These are phyloP conservation scores for Ochotona curzoniae DNA, from an alignment of 2,113 vertebrate genomes.

Conservation along the genomic window DNA sequence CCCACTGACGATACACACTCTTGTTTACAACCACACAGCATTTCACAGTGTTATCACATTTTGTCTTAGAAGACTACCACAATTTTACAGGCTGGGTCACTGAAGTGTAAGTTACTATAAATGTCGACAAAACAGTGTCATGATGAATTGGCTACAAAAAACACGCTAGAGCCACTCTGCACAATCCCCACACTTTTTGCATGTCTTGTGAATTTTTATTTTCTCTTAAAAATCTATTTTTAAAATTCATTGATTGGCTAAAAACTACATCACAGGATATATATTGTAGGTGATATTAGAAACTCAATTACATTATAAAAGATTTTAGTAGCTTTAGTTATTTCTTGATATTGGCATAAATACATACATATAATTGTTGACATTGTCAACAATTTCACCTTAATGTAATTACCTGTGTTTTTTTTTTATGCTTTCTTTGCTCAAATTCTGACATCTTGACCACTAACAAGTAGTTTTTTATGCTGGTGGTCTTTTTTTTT, in stretches of 20 bases:
- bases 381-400: not conserved
- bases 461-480: not conserved
- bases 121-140: not conserved
- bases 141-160: not conserved
- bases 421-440: not conserved
- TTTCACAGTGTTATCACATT: slow-evolving; percentile 51
- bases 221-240: not conserved
- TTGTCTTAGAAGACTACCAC: not conserved
- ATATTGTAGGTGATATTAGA: not conserved
- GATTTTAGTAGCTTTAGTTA: not conserved
- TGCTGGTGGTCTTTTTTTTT: not conserved
- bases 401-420: not conserved
- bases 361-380: not conserved
- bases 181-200: not conserved
- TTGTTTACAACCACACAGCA: slow-evolving; percentile 38
- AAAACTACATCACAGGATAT: not conserved
- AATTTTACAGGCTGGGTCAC: not conserved
- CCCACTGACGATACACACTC: not conserved
- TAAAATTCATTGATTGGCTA: not conserved
- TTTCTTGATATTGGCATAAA: not conserved
- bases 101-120: slow-evolving; percentile 39
- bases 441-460: not conserved
- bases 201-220: slow-evolving; percentile 18
- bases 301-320: not conserved
- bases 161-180: not conserved